phyloP scores from a whole-genome alignment of 2,113 vertebrate genomes.

The Sterna hirundo region DNA sequence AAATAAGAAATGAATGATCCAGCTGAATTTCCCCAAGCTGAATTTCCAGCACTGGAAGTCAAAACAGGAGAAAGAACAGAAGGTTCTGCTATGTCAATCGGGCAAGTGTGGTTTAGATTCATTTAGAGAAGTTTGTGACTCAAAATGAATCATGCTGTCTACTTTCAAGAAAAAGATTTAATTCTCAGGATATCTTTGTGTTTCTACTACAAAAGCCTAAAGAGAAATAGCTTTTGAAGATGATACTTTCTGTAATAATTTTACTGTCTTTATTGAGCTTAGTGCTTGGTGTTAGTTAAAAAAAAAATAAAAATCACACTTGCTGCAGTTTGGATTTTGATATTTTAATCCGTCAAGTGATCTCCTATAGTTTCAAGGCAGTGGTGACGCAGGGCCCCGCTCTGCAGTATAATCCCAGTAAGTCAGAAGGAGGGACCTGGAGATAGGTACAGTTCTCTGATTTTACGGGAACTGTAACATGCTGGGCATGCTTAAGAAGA shows the following conservation, averaged over 20 bases:
- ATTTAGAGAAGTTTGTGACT: neutral
- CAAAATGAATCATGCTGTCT: neutral
- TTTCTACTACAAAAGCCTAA: neutral
- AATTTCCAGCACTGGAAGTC: neutral
- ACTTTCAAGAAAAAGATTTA: neutral
- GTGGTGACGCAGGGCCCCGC: rapidly evolving
- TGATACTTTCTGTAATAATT: neutral
- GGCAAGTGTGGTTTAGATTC: neutral
- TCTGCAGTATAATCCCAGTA: neutral
- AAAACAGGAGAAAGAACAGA: neutral
- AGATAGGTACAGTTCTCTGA: neutral
- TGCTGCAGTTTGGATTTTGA: neutral
- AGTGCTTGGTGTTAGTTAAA: neutral
- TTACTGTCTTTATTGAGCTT: neutral
- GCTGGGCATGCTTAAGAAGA: neutral
- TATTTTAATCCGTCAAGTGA: neutral
- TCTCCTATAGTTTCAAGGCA: neutral
- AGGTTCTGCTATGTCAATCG: neutral
- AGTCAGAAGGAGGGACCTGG: neutral
- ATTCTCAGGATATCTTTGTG: neutral
- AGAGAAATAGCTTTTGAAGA: neutral
- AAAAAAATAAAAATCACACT: neutral
- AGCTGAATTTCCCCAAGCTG: neutral
- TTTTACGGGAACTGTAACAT: neutral
- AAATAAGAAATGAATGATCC: neutral